Evolutionary conservation across 2,797 vertebrate genomes (phyloP).

Genomic region (Scolopax bukidnonensis): DNA sequence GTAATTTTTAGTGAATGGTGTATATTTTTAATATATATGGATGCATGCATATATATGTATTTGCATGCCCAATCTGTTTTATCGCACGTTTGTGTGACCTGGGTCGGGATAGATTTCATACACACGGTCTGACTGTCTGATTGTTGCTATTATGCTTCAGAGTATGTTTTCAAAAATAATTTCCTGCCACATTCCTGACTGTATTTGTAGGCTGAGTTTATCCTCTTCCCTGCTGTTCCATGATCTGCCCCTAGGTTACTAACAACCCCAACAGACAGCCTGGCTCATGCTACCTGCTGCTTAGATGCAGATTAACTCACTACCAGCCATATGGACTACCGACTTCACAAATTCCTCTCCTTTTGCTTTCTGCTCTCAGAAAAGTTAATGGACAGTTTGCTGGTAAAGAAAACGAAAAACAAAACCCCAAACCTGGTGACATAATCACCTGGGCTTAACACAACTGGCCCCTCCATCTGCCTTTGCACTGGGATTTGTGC

Average conservation of each 20-base stretch:
- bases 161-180: conserved; percentile 81
- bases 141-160: conserved; percentile 73
- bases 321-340: conserved; percentile 83
- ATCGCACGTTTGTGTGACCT: background rate
- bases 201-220: conserved; percentile 81
- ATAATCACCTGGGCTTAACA: conserved; percentile 70
- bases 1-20: background rate
- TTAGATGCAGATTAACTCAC: conserved; percentile 80
- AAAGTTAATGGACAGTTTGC: conserved; percentile 78
- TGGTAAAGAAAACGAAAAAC: conserved; percentile 41
- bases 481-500: conserved; percentile 26
- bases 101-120: conserved; percentile 59
- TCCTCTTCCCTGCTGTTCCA: conserved; percentile 84
- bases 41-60: rapidly evolving
- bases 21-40: background rate
- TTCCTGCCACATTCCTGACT: conserved; percentile 84
- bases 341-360: conserved; percentile 82
- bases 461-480: conserved; percentile 78
- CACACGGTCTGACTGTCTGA: conserved; percentile 58
- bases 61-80: background rate
- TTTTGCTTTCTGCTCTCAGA: conserved; percentile 72
- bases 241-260: conserved; percentile 83
- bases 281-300: conserved; percentile 82
- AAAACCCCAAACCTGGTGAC: conserved; percentile 58
- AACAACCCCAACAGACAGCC: conserved; percentile 82